Evolutionary conservation across 2,888 invertebrate genomes (phyloP).

Genomic region (Allolobophora icterica): DNA sequence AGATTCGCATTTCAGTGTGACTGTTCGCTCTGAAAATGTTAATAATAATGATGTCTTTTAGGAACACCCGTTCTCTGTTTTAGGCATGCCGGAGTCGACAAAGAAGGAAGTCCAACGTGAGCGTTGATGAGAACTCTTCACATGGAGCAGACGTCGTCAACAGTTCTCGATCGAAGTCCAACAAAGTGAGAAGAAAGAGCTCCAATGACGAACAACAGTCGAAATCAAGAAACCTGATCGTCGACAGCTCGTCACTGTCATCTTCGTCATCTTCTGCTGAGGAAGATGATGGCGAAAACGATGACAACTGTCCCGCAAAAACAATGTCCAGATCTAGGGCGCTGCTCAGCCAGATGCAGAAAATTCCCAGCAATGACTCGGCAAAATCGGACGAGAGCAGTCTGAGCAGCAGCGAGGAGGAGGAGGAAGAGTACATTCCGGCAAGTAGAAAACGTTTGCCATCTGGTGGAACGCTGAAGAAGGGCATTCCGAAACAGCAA

Average conservation of each 20-base stretch:
- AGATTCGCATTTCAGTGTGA: no score
- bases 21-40: no score
- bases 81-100: constrained; percentile 19
- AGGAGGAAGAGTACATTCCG: not conserved
- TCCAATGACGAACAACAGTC: not conserved
- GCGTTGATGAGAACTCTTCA: not conserved
- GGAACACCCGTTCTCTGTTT: not conserved
- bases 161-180: not conserved
- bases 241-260: not conserved
- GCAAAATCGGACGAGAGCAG: not conserved
- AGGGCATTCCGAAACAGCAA: not conserved
- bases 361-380: not conserved
- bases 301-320: not conserved
- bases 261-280: not conserved
- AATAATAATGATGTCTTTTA: no score
- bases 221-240: not conserved
- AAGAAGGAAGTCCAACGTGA: not conserved
- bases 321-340: not conserved
- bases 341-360: not conserved
- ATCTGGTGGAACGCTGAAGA: not conserved
- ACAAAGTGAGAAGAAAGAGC: not conserved
- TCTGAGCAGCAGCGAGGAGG: not conserved
- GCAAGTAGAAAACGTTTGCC: not conserved
- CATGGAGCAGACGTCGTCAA: not conserved
- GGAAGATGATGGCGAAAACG: not conserved